Conservation (phyloP, 2,888 invertebrate species). For the Athalia circularis region DNA sequence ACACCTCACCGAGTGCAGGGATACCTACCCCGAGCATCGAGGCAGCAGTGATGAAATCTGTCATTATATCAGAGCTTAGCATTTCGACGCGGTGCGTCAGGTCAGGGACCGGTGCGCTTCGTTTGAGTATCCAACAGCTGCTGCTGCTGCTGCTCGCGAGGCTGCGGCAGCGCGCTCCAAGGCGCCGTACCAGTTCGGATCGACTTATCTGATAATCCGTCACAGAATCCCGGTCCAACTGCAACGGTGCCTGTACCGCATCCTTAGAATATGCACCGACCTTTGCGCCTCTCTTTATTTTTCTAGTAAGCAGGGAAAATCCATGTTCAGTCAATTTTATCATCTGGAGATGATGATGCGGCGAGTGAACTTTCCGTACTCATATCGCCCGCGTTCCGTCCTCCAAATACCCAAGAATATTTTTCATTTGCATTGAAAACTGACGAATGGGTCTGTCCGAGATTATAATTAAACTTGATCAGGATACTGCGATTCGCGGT, state of each 20-base stretch:
- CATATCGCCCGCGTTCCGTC: too few species aligned
- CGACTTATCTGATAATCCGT: slow-evolving; percentile 39
- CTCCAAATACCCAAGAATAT: too few species aligned
- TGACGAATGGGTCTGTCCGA: too few species aligned
- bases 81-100: slow-evolving; percentile 45
- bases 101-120: slow-evolving; percentile 44
- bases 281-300: background rate
- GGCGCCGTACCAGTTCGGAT: background rate
- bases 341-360: too few species aligned
- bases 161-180: background rate
- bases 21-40: slow-evolving; percentile 20
- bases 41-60: slow-evolving; percentile 34
- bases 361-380: too few species aligned
- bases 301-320: background rate
- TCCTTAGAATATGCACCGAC: background rate
- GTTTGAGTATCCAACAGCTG: slow-evolving; percentile 39
- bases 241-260: background rate
- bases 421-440: too few species aligned
- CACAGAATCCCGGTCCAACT: slow-evolving; percentile 5
- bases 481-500: background rate
- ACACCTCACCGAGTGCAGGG: slow-evolving; percentile 32
- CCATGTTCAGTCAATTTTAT: too few species aligned
- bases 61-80: slow-evolving; percentile 42
- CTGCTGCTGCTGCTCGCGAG: background rate
- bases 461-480: too few species aligned